Evolutionary conservation across 2,888 invertebrate genomes (phyloP), one percentile per base, ranked within the genome.

Genomic region (Aporophyla lueneburgensis): DNA sequence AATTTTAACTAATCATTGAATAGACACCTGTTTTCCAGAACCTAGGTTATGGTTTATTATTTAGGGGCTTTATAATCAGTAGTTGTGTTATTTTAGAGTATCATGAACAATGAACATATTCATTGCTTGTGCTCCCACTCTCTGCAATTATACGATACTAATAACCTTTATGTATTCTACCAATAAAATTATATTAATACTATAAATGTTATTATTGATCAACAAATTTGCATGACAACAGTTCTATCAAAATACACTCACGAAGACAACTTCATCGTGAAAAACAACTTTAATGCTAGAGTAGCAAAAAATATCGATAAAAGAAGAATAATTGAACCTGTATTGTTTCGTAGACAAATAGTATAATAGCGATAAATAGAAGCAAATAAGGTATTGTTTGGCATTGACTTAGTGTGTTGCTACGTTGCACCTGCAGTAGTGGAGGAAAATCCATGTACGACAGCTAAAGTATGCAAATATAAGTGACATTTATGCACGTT

Each of bases 391-490:
- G 27, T 75, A 66, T 56, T 70, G 65, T 72, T 82, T 43, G 66
- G 46, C 69, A 53, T 68, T 43, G 63, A 71, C 58, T 49, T 67
- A 53, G 33, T 66, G 19, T 24, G 56, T 59, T 51, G 46, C 59
- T 66, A 27, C 21, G 56, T 43, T 61, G 49, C 59, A 61, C 54
- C 66, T 53, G 27, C 40, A 33, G 43, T 51, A 16, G 16, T 68
- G 5, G 6, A 54, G 62, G 76, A 56, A 76, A 81, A 76, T 81
- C 53, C 33, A 68, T 0, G n/a, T 33, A 81, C 49, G 24, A n/a
- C 24, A 14, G 49, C 46, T 40, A 59, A 43, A 54, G 53, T 59
- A 61, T 49, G 27, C 53, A 56, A 63, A 78, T 83, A 63, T 43
- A 9, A 46, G 1, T 58, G 10, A 58, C n/a, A 77, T 58, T 40